These are phyloP conservation scores for Xestia c-nigrum DNA, from an alignment of 2,888 invertebrate species.

Conservation along the genomic window DNA sequence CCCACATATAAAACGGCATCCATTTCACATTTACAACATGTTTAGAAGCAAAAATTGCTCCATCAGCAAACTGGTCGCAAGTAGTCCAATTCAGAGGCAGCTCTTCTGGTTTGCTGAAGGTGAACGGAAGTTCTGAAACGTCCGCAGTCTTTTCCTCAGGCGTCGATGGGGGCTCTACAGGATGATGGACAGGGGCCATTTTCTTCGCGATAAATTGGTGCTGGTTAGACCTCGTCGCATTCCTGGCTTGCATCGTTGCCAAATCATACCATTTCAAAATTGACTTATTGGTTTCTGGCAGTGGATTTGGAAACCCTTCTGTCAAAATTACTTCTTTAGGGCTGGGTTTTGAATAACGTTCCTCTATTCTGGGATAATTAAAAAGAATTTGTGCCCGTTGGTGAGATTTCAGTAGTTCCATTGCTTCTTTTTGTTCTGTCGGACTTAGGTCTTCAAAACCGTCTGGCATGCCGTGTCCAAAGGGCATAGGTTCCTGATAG, in stretches of 20 bases:
- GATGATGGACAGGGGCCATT: rapidly evolving
- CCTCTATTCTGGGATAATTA: slow-evolving; percentile 1
- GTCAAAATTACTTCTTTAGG: slow-evolving; percentile 52
- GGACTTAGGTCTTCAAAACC: slow-evolving; percentile 69
- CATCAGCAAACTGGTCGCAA: slow-evolving; percentile 78
- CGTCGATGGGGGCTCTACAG: rapidly evolving
- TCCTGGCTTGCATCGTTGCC: slow-evolving; percentile 61
- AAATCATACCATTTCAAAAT: slow-evolving; percentile 65
- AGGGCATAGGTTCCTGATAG: slow-evolving; percentile 68
- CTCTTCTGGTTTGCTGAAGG: neutral
- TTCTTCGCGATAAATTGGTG: slow-evolving; percentile 1
- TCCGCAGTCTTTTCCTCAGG: neutral
- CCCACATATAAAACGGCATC: slow-evolving; percentile 83
- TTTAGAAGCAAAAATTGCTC: slow-evolving; percentile 75
- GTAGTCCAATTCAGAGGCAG: slow-evolving; percentile 73
- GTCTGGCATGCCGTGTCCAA: slow-evolving; percentile 74
- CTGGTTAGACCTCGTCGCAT: slow-evolving; percentile 45
- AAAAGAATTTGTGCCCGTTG: slow-evolving; percentile 16
- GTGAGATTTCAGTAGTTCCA: slow-evolving; percentile 33
- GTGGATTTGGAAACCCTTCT: slow-evolving; percentile 17
- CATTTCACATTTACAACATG: slow-evolving; percentile 78
- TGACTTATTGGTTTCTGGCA: slow-evolving; percentile 27
- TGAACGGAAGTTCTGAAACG: slow-evolving; percentile 17
- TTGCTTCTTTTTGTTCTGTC: slow-evolving; percentile 46
- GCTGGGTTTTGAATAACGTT: neutral